These are phyloP conservation scores for Cygnus olor DNA, from an alignment of 2,797 vertebrate genomes.

Conservation along the genomic window DNA sequence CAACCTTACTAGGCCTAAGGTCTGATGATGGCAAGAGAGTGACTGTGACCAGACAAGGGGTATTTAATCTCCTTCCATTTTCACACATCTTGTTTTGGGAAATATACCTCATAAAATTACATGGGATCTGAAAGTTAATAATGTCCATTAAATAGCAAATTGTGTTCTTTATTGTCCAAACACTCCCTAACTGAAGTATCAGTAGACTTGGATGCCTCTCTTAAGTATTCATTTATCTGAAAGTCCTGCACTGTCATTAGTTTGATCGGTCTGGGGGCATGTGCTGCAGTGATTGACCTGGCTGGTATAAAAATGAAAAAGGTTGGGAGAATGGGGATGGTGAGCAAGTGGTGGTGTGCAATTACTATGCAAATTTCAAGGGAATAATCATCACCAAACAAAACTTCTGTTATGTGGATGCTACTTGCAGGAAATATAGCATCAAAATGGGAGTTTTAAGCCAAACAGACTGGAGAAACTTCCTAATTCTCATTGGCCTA, in stretches of 20 bases:
- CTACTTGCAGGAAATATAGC: not conserved
- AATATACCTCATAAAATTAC: not conserved
- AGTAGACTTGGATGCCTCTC: not conserved
- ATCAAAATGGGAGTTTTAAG: not conserved
- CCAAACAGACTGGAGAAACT: not conserved
- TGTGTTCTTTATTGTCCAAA: not conserved
- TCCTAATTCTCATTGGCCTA: not conserved
- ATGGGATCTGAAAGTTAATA: not conserved
- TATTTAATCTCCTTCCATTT: conserved; percentile 8
- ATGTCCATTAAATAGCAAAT: not conserved
- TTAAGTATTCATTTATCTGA: not conserved
- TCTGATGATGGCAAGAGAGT: not conserved
- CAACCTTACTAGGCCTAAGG: not conserved
- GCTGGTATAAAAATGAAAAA: not conserved
- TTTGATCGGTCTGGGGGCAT: not conserved
- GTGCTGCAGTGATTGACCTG: not conserved
- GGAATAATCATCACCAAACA: not conserved
- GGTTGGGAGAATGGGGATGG: not conserved
- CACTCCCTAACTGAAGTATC: not conserved
- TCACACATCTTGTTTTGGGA: not conserved
- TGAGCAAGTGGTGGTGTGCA: not conserved
- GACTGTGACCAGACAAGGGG: not conserved
- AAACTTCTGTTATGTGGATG: not conserved
- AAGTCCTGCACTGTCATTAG: not conserved
- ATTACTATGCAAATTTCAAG: not conserved